Evolutionary conservation across 1,140 invertebrate species (phyloP).

Genomic region (Lepidurus couesii): DNA sequence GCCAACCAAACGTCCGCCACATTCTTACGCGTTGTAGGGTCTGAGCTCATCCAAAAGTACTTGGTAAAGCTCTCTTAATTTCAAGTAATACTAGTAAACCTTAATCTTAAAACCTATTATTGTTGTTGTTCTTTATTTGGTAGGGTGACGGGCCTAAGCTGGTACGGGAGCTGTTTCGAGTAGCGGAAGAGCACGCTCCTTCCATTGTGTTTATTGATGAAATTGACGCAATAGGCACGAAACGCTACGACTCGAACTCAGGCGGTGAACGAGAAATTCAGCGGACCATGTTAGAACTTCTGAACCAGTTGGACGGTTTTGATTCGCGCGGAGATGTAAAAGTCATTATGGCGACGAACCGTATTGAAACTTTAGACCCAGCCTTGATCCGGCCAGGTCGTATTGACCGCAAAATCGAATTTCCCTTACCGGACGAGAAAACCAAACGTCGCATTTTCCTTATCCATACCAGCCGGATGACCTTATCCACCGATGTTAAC

Average conservation of each 20-base stretch:
- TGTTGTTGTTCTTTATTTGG: neutral
- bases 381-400: slow-evolving; percentile 96
- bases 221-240: slow-evolving; percentile 99
- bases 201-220: slow-evolving; percentile 99
- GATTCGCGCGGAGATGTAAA: slow-evolving; percentile 94
- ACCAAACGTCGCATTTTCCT: too few species aligned
- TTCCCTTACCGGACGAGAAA: slow-evolving; percentile 98
- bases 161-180: slow-evolving; percentile 93
- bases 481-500: too few species aligned
- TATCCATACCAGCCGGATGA: too few species aligned
- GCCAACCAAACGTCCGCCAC: slow-evolving; percentile 99
- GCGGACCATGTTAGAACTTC: slow-evolving; percentile 97
- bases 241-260: slow-evolving; percentile 98
- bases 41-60: slow-evolving; percentile 99
- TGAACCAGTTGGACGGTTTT: slow-evolving; percentile 99
- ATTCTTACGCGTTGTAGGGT: slow-evolving; percentile 96
- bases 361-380: slow-evolving; percentile 98
- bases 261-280: slow-evolving; percentile 99
- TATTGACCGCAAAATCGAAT: slow-evolving; percentile 99
- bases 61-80: neutral
- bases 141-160: slow-evolving; percentile 97
- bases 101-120: neutral
- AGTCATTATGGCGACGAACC: slow-evolving; percentile 97
- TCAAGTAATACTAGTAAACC: neutral
- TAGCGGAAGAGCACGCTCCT: slow-evolving; percentile 98